These are phyloP conservation scores for Ischnura elegans DNA, from an alignment of 2,888 invertebrate genomes.

Conservation along the genomic window DNA sequence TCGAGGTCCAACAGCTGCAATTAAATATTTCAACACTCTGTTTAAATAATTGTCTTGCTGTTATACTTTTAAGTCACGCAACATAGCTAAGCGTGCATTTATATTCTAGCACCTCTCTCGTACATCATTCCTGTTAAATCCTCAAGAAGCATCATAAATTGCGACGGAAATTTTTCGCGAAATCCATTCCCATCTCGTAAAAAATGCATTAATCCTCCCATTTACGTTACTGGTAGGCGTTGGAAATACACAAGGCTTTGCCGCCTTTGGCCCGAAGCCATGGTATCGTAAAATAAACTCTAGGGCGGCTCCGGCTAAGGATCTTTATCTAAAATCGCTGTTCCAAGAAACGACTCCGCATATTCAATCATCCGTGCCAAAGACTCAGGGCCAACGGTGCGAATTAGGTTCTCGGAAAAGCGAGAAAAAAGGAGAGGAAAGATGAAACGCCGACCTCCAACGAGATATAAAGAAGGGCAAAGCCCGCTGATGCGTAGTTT, in stretches of 20 bases:
- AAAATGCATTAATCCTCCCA: background rate
- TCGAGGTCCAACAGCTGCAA: no score
- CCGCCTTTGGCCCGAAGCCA: background rate
- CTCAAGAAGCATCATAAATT: no score
- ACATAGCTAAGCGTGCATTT: no score
- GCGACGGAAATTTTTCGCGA: no score
- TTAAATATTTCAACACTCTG: no score
- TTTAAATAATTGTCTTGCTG: no score
- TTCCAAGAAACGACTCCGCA: background rate
- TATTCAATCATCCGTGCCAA: background rate
- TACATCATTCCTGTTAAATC: no score
- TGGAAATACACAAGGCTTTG: background rate
- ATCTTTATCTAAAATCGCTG: background rate
- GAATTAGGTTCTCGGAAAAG: background rate
- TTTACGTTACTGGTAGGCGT: background rate
- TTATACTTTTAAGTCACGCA: no score
- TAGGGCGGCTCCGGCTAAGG: background rate
- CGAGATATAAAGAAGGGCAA: background rate
- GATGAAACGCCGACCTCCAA: background rate
- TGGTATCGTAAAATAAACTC: background rate
- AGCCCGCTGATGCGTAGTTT: constrained; percentile 11
- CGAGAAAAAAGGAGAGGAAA: background rate
- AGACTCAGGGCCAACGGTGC: background rate
- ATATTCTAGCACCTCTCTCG: no score
- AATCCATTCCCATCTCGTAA: no score